Evolutionary conservation across 2,797 vertebrate species (phyloP), one percentile per base, ranked within the genome.

Genomic region (Hemibagrus guttatus): DNA sequence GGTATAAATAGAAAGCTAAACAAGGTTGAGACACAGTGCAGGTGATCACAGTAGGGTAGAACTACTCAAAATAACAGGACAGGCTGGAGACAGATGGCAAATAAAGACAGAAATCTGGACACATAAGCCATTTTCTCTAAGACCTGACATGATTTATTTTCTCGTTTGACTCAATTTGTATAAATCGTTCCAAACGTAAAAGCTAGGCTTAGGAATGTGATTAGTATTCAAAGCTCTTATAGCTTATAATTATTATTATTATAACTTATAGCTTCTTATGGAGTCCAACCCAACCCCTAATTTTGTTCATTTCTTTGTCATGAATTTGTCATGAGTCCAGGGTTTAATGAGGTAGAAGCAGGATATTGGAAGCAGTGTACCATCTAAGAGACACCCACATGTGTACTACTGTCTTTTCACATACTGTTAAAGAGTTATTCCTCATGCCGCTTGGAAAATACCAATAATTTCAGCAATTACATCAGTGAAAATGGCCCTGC

Each of bases 381-480:
- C 6, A 54, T 68, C 64, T 54, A 23, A 35, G 54, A 61, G 46
- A 68, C 42, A 31, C 46, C 63, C 63, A 66, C 46, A 23, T 17
- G 14, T 82, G 61, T 82, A 56, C 39, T 83, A 31, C 39, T 85
- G 76, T 46, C 52, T 82, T 69, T 49, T 68, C 23, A 26, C 39
- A 64, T 66, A 28, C 61, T 39, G 61, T 46, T 63, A 46, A 87
- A 54, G 49, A 87, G 84, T 42, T 58, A 61, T 26, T 71, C 23
- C 14, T 78, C 28, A 63, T 13, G 28, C 63, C n/a, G 75, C 56
- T 84, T 23, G 49, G 59, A 74, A 84, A 87, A 81, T 71, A 74
- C 28, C 12, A 31, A 69, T 84, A 80, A 87, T 87, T 87, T 52
- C 17, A 26, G 76, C 83, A 85, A 87, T 87, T 84, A 74, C 58